Evolutionary conservation across 2,797 vertebrate species (phyloP).

Genomic region (Poecile montanus): DNA sequence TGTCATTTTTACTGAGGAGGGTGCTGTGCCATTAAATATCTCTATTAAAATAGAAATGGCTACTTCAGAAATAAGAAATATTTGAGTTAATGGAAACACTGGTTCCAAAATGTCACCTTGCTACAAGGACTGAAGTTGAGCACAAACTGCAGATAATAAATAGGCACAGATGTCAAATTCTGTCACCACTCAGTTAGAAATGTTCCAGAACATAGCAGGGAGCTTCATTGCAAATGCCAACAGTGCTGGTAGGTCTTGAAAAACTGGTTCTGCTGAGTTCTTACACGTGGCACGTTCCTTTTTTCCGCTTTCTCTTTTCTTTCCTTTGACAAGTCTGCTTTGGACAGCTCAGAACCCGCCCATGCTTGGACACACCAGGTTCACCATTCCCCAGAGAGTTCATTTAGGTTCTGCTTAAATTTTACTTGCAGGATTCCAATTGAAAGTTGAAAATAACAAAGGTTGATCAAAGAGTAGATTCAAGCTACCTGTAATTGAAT

Average conservation of each 20-base stretch:
- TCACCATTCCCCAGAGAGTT: not conserved
- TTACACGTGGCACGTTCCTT: not conserved
- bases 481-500: not conserved
- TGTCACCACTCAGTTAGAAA: not conserved
- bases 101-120: constrained; percentile 9
- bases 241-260: not conserved
- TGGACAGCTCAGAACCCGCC: not conserved
- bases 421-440: not conserved
- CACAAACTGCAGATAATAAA: not conserved
- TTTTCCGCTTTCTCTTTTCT: not conserved
- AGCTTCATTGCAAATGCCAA: not conserved
- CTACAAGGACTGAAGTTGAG: not conserved
- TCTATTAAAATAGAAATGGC: constrained; percentile 24
- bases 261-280: not conserved
- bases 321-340: not conserved
- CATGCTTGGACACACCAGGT: not conserved
- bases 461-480: not conserved
- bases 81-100: not conserved
- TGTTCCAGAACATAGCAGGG: not conserved
- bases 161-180: not conserved
- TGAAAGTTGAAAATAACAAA: not conserved
- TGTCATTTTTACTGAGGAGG: constrained; percentile 31
- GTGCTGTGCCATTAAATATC: constrained; percentile 11
- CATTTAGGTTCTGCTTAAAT: not conserved
- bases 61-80: not conserved